Conservation (phyloP, 1,140 invertebrate species). For the Chrysomallon squamiferum region DNA sequence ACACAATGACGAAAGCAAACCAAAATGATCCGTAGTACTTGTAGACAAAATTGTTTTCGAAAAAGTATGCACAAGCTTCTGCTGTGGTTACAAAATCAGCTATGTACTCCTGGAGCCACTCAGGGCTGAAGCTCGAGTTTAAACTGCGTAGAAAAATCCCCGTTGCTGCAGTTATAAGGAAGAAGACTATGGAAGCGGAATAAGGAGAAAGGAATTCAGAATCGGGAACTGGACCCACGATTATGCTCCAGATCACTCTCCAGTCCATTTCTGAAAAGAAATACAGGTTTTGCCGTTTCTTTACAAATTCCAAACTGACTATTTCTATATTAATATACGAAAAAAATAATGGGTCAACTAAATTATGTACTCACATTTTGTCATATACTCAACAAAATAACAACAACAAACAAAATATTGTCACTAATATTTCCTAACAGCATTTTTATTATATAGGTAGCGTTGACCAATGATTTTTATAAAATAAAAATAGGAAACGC, state of each 20-base stretch:
- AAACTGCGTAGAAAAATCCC: slow-evolving; percentile 39
- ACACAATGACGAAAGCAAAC: slow-evolving; percentile 46
- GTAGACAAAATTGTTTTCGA: slow-evolving; percentile 57
- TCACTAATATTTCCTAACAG: no score
- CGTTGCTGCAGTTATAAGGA: slow-evolving; percentile 38
- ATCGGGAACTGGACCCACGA: slow-evolving; percentile 23
- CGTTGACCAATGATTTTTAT: no score
- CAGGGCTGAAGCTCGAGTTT: slow-evolving; percentile 30
- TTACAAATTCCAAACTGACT: no score
- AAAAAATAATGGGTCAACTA: no score
- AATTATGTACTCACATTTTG: no score
- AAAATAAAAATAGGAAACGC: no score
- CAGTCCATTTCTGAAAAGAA: slow-evolving; percentile 22
- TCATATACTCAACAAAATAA: no score
- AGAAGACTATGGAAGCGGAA: slow-evolving; percentile 46
- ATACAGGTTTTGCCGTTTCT: no score
- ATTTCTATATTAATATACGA: no score
- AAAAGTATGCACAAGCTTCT: slow-evolving; percentile 57
- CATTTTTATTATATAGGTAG: no score
- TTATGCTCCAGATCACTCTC: slow-evolving; percentile 25
- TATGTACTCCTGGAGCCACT: slow-evolving; percentile 19
- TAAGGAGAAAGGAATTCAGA: slow-evolving; percentile 45
- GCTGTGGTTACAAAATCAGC: slow-evolving; percentile 49
- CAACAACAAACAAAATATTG: no score
- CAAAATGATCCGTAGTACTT: slow-evolving; percentile 49